Evolutionary conservation across 2,113 vertebrate species (phyloP).

Genomic region (Tachuris rubrigastra): DNA sequence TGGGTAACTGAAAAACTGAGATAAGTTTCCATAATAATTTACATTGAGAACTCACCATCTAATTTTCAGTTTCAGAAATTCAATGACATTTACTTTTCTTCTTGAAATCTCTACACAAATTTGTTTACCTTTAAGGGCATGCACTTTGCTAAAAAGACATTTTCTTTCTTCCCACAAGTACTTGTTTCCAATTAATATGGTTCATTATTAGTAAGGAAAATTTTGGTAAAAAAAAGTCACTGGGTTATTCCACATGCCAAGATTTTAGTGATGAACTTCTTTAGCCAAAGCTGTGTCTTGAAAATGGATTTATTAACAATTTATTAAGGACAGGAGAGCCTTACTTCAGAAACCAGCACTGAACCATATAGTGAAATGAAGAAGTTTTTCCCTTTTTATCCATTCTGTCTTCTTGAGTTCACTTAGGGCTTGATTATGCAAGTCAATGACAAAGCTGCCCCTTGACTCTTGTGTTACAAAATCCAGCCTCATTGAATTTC

Average conservation of each 20-base stretch:
- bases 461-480: constrained; percentile 9
- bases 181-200: background rate
- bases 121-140: background rate
- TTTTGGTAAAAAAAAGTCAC: background rate
- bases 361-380: background rate
- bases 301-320: background rate
- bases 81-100: background rate
- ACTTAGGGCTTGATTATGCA: background rate
- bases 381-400: background rate
- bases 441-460: constrained; percentile 4
- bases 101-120: background rate
- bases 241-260: background rate
- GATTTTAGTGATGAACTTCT: background rate
- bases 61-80: background rate
- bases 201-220: background rate
- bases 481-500: background rate
- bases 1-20: background rate
- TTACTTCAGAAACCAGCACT: background rate
- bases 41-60: background rate
- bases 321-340: background rate
- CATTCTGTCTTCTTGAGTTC: background rate
- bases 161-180: background rate
- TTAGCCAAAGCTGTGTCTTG: background rate
- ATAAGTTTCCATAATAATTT: background rate
- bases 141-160: background rate